Base-by-base conservation (phyloP, 2,113 vertebrate species). In the Eudyptes chrysolophus region DNA sequence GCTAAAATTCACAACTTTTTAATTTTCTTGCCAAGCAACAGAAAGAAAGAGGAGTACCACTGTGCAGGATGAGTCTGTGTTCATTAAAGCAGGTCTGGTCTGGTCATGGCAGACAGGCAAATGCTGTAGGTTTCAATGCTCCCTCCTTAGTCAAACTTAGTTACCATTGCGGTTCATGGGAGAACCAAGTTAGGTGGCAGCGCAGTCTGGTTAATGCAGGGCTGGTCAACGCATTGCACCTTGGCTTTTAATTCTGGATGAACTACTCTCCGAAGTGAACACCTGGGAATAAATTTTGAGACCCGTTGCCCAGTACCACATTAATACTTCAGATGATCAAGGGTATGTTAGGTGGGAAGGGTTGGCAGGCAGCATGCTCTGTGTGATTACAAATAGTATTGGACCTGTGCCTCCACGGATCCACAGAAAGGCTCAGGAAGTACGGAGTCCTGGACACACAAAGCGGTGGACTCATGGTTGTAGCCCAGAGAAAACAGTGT, bases 391-490 rank as follows among this genome's bases (percentile, higher is more conserved):
- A 36, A 11, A 26, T 5, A 44, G 14, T 13, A 5, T 21, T 68
- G 38, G 25, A 36, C 11, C 61, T 32, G 13, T 64, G 36, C 14
- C n/a, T 64, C 38, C 22, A 13, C 22, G 61, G 29, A 13, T 2
- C 27, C 19, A 24, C 24, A 60, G 49, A 11, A 64, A 19, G 7
- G 4, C 44, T 48, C 34, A 20, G 51, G 20, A 69, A 21, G 1
- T 30, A 3, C 21, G 17, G n/a, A 46, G 13, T 68, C 21, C 34
- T 57, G 42, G 16, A 22, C 32, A 20, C 16, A 36, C 5, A 52
- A 57, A 58, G 27, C 0, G 0, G 11, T 44, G 30, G 4, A 20
- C 27, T 61, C 16, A 4, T 10, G 13, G 24, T 11, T 65, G 16
- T 69, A 65, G 70, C 13, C 21, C 36, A 51, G 13, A 44, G 7